phyloP scores from a whole-genome alignment of 92 coral and sea anemone genomes.

The Siderastrea radians region DNA sequence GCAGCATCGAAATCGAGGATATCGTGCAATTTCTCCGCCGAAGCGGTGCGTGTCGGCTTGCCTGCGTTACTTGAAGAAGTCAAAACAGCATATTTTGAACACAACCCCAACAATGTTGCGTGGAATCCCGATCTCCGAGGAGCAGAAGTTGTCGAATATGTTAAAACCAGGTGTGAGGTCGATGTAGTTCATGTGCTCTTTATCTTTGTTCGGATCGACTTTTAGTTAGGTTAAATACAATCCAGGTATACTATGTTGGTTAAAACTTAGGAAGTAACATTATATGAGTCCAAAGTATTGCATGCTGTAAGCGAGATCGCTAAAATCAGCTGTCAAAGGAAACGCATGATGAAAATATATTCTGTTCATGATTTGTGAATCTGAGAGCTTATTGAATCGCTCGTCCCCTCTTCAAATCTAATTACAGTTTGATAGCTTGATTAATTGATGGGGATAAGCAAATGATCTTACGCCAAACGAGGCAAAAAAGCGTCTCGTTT shows the following conservation, averaged over 20 bases:
- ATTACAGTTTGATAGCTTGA: not conserved
- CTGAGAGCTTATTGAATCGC: not conserved
- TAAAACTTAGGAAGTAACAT: too few species aligned
- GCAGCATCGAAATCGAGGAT: not conserved
- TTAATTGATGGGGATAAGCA: not conserved
- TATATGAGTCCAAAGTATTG: not conserved
- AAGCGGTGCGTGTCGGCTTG: constrained; percentile 84
- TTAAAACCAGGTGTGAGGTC: constrained; percentile 30
- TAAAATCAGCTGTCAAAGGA: not conserved
- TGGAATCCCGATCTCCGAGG: constrained; percentile 72
- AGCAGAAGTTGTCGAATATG: constrained; percentile 35
- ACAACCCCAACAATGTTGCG: constrained; percentile 67
- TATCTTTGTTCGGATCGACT: not conserved
- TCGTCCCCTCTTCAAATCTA: not conserved
- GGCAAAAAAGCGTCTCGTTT: not conserved
- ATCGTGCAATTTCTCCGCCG: constrained; percentile 76
- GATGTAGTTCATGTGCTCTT: constrained; percentile 7
- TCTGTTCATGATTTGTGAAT: not conserved
- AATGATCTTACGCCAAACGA: not conserved
- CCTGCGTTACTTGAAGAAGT: constrained; percentile 73
- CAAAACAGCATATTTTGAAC: constrained; percentile 61
- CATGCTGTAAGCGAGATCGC: not conserved
- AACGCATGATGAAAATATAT: not conserved
- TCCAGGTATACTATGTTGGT: not conserved
- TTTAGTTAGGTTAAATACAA: not conserved